Evolutionary conservation across 2,888 invertebrate genomes (phyloP), one percentile per base, ranked within the genome.

Genomic region (Isoperla grammatica): DNA sequence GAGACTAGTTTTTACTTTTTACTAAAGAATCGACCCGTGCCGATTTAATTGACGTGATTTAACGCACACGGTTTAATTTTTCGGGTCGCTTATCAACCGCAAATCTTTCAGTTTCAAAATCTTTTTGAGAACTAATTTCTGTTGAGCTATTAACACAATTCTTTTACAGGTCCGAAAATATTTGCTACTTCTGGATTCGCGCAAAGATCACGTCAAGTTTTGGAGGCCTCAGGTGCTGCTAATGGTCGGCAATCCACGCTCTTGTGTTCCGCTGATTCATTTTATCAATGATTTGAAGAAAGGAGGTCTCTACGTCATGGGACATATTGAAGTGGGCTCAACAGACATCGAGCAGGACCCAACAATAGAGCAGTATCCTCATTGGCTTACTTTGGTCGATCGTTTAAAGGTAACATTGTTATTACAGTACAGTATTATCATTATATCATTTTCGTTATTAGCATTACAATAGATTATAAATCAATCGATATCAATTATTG

Each of bases 241-340:
- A 1, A 80, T 99, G 75, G 89, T 99, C 0, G 85, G 93, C 0
- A 93, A 94, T 61, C 98, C 98, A 0, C 79, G 96, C 9, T 88
- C 93, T 6, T 82, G 88, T 11, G 91, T 93, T 70, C 94, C 96
- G 0, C 80, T 98, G 45, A 95, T 99, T 39, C 90, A 95, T 75
- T 99, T 99, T 74, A 92, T 96, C 12, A 99, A 99, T 70, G 98
- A 97, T 71, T 81, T 99, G 71, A 99, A 99, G 72, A 99, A 99
- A 72, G 90, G 90, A 40, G 90, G 91, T 1, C 78, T 95, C 1
- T 95, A 91, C 70, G 88, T 95, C 5, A 79, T 95, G 65, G 95
- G 93, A 0, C 91, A 95, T 68, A 90, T 93, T 0, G 85, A 88
- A 71, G 78, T 85, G 40, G 85, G 84, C 65, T 77, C 79, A 64